Percentiles rank a stretch among this genome's conserved stretches.
Conservation (phyloP, 2,888 invertebrate genomes). For the Eristalis arbustorum region DNA sequence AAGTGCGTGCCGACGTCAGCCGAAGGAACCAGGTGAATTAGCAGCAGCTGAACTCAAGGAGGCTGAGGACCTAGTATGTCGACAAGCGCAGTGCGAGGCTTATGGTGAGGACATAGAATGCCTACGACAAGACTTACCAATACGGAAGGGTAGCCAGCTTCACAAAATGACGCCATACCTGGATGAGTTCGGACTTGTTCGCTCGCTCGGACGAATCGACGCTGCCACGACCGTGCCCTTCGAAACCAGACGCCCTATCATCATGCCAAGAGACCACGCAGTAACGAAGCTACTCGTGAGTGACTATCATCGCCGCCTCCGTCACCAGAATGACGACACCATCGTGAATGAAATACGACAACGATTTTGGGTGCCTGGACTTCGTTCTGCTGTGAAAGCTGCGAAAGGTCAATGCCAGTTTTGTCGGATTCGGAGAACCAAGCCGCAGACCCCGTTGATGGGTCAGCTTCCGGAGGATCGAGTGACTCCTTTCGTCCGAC, state of each 20-base stretch:
- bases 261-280: conserved; percentile 9
- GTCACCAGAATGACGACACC: conserved; percentile 31
- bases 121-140: not conserved
- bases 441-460: conserved; percentile 55
- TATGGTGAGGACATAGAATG: not conserved
- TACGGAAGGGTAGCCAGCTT: not conserved
- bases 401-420: conserved; percentile 14
- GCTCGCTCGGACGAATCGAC: conserved; percentile 13
- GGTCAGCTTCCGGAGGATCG: conserved; percentile 50
- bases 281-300: conserved; percentile 1
- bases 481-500: conserved; percentile 44
- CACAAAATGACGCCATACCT: conserved; percentile 13
- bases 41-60: not conserved
- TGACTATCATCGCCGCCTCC: conserved; percentile 9
- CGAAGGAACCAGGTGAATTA: not conserved
- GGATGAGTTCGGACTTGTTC: not conserved
- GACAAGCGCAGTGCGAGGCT: not conserved
- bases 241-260: conserved; percentile 6
- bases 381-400: conserved; percentile 7
- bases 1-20: not conserved
- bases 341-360: conserved; percentile 34
- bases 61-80: conserved; percentile 20
- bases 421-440: not conserved
- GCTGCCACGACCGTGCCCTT: not conserved
- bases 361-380: conserved; percentile 36